These are phyloP conservation scores for Chironex yamaguchii DNA, from an alignment of 30 jellyfish, hydroid and myxozoan species.

Conservation along the genomic window DNA sequence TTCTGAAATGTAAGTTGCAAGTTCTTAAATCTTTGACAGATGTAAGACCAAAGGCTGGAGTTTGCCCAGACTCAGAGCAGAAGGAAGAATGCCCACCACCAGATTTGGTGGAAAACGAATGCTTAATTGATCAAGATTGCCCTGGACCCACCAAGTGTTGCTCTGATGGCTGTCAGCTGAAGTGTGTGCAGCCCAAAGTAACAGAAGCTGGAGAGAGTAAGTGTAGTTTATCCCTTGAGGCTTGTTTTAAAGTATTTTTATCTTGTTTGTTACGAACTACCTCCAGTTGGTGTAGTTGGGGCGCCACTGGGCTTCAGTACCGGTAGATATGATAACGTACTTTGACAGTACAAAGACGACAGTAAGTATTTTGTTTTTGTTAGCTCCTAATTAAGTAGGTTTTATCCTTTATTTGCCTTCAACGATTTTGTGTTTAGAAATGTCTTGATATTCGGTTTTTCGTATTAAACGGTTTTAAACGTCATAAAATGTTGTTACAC, in stretches of 20 bases:
- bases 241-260: too few species aligned
- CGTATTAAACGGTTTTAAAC: too few species aligned
- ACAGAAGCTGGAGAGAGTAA: constrained; percentile 47
- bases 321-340: neutral
- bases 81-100: constrained; percentile 75
- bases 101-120: constrained; percentile 13
- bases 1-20: too few species aligned
- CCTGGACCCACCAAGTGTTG: constrained; percentile 84
- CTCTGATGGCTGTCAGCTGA: constrained; percentile 79
- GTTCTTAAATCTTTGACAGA: neutral
- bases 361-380: too few species aligned
- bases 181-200: constrained; percentile 54
- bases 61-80: constrained; percentile 64
- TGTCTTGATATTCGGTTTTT: too few species aligned
- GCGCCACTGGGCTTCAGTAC: neutral
- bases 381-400: too few species aligned
- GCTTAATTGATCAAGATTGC: constrained; percentile 85
- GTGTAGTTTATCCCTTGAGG: neutral
- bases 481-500: too few species aligned
- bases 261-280: too few species aligned
- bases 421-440: too few species aligned
- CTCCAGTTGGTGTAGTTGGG: too few species aligned
- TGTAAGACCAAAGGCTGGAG: constrained; percentile 63
- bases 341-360: neutral
- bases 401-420: too few species aligned